Conservation (phyloP, 2,113 vertebrate genomes). For the Phainopepla nitens region DNA sequence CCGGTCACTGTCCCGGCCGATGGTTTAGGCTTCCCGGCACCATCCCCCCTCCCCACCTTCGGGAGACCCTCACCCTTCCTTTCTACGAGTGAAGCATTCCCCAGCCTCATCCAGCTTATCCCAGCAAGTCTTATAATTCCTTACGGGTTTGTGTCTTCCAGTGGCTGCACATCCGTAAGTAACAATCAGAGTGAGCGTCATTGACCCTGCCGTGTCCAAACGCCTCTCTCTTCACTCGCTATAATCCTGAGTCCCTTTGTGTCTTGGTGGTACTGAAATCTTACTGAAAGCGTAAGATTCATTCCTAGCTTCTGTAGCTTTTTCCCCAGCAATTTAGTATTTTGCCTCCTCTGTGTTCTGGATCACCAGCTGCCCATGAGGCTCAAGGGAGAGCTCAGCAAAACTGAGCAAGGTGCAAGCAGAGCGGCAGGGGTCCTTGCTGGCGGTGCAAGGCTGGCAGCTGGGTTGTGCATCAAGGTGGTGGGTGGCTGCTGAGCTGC, state of each 20-base stretch:
- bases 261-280: background rate
- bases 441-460: background rate
- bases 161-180: too few relatives aligned
- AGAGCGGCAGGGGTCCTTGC: background rate
- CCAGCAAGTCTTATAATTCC: background rate
- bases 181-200: background rate
- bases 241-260: background rate
- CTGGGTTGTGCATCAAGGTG: accelerated
- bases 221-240: accelerated
- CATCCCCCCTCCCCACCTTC: accelerated
- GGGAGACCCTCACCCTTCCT: background rate
- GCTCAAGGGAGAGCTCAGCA: background rate
- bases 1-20: background rate
- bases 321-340: background rate
- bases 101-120: too few relatives aligned
- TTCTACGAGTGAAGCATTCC: background rate
- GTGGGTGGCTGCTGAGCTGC: background rate
- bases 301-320: background rate
- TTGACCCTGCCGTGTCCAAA: background rate
- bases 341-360: background rate
- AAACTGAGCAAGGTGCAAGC: background rate
- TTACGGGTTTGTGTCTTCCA: background rate
- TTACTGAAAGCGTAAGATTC: background rate
- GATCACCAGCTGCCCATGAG: accelerated
- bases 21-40: background rate